Percentiles rank a stretch among this genome's conserved stretches.
Conservation (phyloP, 2,797 vertebrate species). For the Poeciliopsis turneri region DNA sequence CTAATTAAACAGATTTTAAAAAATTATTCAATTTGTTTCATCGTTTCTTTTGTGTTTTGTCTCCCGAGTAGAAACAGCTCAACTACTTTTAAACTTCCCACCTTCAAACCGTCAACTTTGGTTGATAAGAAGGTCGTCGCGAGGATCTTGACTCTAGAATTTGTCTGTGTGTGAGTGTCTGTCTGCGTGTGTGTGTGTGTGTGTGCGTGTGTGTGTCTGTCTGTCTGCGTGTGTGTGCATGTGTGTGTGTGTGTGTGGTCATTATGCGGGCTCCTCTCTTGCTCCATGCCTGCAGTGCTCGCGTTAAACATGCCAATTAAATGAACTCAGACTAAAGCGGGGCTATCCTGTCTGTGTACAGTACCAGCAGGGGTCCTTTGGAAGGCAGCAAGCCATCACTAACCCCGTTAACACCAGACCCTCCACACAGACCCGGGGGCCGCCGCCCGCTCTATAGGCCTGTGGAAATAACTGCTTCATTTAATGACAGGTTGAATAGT, state of each 20-base stretch:
- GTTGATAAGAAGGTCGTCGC: slow-evolving; percentile 2
- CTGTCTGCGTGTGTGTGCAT: not conserved
- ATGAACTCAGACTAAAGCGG: slow-evolving; percentile 58
- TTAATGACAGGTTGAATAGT: slow-evolving; percentile 84
- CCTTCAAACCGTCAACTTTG: not conserved
- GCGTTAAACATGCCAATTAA: slow-evolving; percentile 65
- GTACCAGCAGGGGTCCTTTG: slow-evolving; percentile 89
- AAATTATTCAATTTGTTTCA: not conserved
- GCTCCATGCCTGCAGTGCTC: slow-evolving; percentile 16
- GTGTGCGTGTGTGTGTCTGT: not conserved
- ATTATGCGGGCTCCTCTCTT: not conserved
- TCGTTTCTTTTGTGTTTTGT: not conserved
- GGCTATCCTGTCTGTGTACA: slow-evolving; percentile 82
- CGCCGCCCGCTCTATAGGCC: slow-evolving; percentile 60
- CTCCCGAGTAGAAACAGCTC: not conserved
- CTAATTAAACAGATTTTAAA: not conserved
- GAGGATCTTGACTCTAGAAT: slow-evolving; percentile 8
- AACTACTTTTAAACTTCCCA: not conserved
- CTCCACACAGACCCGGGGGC: slow-evolving; percentile 81
- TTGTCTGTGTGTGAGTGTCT: not conserved
- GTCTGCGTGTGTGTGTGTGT: not conserved
- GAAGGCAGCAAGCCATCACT: slow-evolving; percentile 92
- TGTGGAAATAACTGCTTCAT: slow-evolving; percentile 80
- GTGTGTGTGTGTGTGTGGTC: not conserved
- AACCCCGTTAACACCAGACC: slow-evolving; percentile 93